Conservation (phyloP, 2,113 vertebrate genomes). For the western clawed frog (Xenopus tropicalis) region DNA sequence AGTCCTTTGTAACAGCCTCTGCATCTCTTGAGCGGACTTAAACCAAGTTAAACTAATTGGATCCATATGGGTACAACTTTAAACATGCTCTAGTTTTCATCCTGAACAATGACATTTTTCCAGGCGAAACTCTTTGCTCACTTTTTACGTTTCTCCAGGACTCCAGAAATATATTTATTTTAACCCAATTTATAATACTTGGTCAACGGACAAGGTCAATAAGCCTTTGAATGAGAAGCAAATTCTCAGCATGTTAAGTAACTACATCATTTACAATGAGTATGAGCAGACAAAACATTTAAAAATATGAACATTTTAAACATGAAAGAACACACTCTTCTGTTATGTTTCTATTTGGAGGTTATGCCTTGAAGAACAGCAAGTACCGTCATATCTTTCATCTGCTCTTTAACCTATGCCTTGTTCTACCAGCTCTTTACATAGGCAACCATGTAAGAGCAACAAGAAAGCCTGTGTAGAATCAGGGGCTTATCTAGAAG, state of each 20-base stretch:
- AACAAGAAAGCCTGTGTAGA: too few relatives aligned
- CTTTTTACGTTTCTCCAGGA: neutral
- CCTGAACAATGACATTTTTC: slow-evolving; percentile 5
- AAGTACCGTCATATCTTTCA: neutral
- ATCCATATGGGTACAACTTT: slow-evolving; percentile 33
- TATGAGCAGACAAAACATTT: slow-evolving; percentile 2
- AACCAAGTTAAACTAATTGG: slow-evolving; percentile 42
- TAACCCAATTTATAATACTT: neutral
- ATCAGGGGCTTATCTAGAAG: too few relatives aligned
- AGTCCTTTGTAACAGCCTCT: slow-evolving; percentile 36
- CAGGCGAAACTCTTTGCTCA: slow-evolving; percentile 1
- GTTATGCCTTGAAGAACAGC: neutral
- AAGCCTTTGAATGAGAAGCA: neutral
- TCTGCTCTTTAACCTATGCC: too few relatives aligned
- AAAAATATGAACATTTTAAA: neutral
- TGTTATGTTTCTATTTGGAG: neutral
- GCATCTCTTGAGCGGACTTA: slow-evolving; percentile 33
- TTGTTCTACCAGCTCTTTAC: too few relatives aligned
- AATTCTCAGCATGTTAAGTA: neutral
- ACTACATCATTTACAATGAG: neutral
- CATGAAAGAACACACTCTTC: neutral
- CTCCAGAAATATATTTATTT: neutral
- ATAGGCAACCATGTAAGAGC: too few relatives aligned
- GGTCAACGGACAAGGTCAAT: neutral
- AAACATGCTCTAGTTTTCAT: slow-evolving; percentile 26